A percentile compares a stretch with the other conserved stretches of the same genome.
Evolutionary conservation across 2,113 vertebrate genomes (phyloP).

Genomic region (Zapornia atra): DNA sequence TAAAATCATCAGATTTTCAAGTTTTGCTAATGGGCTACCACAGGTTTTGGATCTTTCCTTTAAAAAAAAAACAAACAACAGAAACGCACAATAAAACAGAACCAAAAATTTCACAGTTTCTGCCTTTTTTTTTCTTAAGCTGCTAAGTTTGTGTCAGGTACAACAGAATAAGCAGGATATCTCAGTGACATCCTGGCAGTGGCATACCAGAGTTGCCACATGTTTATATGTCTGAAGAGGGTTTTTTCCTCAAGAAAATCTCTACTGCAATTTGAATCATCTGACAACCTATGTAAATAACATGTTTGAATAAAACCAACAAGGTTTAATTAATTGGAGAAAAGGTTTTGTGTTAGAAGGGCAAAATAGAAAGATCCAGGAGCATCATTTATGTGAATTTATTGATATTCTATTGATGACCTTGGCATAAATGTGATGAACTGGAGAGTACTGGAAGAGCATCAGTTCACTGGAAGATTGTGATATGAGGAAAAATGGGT

Average conservation of each 20-base stretch:
- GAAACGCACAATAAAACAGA: background rate
- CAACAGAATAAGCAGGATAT: background rate
- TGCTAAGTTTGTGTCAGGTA: background rate
- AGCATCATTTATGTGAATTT: background rate
- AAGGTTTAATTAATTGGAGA: background rate
- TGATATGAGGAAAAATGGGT: background rate
- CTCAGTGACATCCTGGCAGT: background rate
- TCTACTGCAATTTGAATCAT: background rate
- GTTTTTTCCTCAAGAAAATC: background rate
- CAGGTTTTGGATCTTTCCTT: background rate
- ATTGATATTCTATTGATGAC: background rate
- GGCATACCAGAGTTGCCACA: background rate
- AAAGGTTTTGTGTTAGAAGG: background rate
- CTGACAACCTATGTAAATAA: background rate
- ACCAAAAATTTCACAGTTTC: background rate
- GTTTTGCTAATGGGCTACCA: background rate
- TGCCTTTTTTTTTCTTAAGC: background rate
- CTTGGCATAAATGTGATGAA: background rate
- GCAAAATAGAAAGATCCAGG: background rate
- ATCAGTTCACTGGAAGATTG: background rate
- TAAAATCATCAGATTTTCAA: background rate
- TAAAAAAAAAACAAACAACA: background rate
- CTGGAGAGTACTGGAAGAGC: background rate
- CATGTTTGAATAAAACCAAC: background rate
- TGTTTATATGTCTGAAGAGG: background rate